Percentiles rank a stretch among this genome's conserved stretches.
phyloP scores from a whole-genome alignment of 1,140 invertebrate genomes.

The Habropoda laboriosa region DNA sequence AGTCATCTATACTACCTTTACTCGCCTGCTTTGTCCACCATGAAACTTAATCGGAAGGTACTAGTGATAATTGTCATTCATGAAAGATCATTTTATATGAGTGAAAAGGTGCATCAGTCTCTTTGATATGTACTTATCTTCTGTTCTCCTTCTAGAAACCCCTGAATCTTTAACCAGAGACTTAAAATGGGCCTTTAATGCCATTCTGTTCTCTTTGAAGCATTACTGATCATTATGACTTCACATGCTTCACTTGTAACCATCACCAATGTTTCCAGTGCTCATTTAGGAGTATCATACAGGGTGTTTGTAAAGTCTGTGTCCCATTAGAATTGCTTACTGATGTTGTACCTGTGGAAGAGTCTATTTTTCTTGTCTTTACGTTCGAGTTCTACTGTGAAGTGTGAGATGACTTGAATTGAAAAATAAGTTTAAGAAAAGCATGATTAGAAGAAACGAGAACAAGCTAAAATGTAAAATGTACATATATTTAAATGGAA shows the following conservation, averaged over 20 bases:
- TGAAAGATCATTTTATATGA: neutral
- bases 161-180: neutral
- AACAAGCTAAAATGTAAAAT: neutral
- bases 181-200: too few relatives aligned
- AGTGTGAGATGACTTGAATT: too few relatives aligned
- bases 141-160: neutral
- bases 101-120: neutral
- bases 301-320: slow-evolving; percentile 31
- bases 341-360: neutral
- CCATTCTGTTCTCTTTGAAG: neutral
- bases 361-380: neutral
- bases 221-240: neutral
- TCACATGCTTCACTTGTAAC: neutral
- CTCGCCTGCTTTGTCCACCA: neutral
- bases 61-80: neutral
- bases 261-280: neutral
- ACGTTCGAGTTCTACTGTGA: neutral
- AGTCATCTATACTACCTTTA: neutral
- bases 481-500: neutral
- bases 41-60: neutral
- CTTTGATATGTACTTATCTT: slow-evolving; percentile 27
- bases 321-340: neutral
- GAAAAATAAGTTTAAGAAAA: neutral
- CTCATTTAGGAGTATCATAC: neutral
- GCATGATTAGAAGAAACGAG: too few relatives aligned